phyloP scores from a whole-genome alignment of 2,797 vertebrate genomes.

The Pitangus sulphuratus region DNA sequence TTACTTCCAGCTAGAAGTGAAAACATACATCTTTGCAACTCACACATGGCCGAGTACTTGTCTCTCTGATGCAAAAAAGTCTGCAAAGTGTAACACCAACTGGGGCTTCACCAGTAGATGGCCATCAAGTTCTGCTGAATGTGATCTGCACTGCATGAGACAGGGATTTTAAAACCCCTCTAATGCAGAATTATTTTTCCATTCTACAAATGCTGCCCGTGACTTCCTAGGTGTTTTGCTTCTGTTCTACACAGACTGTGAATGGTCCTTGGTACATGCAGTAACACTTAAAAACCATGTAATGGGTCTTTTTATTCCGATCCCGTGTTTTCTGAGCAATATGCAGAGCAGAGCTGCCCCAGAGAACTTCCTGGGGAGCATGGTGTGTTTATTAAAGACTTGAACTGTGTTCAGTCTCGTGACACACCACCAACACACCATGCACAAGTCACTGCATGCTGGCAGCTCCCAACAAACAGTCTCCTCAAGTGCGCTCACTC shows the following conservation, averaged over 20 bases:
- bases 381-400: not conserved
- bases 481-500: fast-evolving
- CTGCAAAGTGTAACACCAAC: not conserved
- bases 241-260: not conserved
- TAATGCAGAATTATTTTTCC: not conserved
- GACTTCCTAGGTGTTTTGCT: not conserved
- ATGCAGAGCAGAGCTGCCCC: not conserved
- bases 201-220: not conserved
- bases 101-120: slow-evolving; percentile 58
- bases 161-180: not conserved
- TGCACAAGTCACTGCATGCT: fast-evolving
- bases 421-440: not conserved
- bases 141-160: fast-evolving
- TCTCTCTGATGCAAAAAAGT: not conserved
- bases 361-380: not conserved
- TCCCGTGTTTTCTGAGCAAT: not conserved
- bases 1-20: not conserved
- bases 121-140: slow-evolving; percentile 22
- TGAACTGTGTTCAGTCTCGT: not conserved
- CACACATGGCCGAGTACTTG: not conserved
- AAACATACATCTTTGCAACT: not conserved
- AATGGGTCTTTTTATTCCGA: fast-evolving
- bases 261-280: not conserved
- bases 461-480: not conserved
- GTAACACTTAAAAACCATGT: not conserved